Evolutionary conservation across 2,888 invertebrate species (phyloP).

Genomic region (Nomada hirtipes): DNA sequence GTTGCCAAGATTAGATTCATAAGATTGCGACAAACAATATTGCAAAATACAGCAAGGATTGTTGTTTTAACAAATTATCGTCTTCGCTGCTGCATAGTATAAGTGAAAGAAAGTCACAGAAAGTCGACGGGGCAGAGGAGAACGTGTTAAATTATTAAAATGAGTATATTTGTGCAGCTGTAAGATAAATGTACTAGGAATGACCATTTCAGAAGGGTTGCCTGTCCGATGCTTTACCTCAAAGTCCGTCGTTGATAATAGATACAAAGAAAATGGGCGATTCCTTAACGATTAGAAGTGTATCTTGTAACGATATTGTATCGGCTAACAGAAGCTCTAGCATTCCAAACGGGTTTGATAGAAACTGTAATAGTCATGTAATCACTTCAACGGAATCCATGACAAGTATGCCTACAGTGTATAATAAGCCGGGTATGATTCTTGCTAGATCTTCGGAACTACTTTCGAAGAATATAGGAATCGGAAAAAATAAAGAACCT

Average conservation of each 20-base stretch:
- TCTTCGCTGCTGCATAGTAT: too few relatives aligned
- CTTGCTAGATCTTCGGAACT: constrained; percentile 81
- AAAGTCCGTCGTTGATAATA: constrained; percentile 62
- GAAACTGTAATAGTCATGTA: constrained; percentile 73
- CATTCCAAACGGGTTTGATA: constrained; percentile 70
- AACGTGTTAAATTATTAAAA: background rate
- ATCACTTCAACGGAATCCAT: constrained; percentile 72
- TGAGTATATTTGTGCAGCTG: background rate
- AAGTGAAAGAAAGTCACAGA: too few relatives aligned
- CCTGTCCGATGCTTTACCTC: constrained; percentile 89
- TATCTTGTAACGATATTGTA: constrained; percentile 81
- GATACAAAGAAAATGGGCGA: constrained; percentile 77
- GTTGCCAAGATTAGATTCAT: too few relatives aligned
- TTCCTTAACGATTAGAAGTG: constrained; percentile 76
- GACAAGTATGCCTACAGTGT: constrained; percentile 67
- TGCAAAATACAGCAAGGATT: too few relatives aligned
- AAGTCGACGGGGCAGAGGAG: too few relatives aligned
- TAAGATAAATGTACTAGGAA: constrained; percentile 12
- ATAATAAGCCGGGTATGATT: constrained; percentile 80
- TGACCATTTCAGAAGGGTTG: constrained; percentile 87
- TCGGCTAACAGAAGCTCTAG: constrained; percentile 66
- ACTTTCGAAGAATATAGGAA: constrained; percentile 58
- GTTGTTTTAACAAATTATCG: too few relatives aligned
- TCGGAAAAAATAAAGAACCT: constrained; percentile 61
- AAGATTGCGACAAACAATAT: too few relatives aligned